These are phyloP conservation scores for Eolophus roseicapilla DNA, from an alignment of 2,113 vertebrate genomes.

Conservation along the genomic window DNA sequence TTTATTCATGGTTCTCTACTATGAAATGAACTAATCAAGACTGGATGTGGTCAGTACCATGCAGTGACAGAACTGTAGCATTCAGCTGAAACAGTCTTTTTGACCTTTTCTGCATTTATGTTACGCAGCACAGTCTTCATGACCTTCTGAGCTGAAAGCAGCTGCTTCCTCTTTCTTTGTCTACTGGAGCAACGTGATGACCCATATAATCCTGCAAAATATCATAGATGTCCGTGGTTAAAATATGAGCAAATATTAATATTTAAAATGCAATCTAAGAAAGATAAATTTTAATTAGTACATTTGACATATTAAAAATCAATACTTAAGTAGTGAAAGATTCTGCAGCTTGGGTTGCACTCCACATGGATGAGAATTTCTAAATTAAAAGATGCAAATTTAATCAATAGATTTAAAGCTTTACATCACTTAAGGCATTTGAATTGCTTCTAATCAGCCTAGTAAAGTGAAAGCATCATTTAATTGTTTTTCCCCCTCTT, in stretches of 20 bases:
- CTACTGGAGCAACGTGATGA: background rate
- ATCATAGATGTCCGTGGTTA: background rate
- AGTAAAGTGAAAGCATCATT: constrained; percentile 26
- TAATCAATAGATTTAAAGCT: constrained; percentile 66
- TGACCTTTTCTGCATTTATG: background rate
- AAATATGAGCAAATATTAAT: background rate
- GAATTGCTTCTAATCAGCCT: constrained; percentile 59
- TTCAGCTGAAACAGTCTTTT: background rate
- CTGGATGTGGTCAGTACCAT: background rate
- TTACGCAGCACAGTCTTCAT: background rate
- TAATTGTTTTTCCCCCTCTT: background rate
- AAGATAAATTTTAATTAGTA: constrained; percentile 35
- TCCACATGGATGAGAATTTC: constrained; percentile 40
- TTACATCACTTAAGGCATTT: constrained; percentile 50
- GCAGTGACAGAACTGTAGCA: background rate
- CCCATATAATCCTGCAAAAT: background rate
- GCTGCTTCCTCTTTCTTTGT: background rate
- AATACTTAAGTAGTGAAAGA: constrained; percentile 20
- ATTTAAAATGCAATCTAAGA: background rate
- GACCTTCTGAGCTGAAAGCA: background rate
- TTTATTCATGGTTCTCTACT: background rate
- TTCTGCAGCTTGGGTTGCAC: constrained; percentile 49
- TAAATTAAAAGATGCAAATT: constrained; percentile 70
- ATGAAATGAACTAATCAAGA: background rate
- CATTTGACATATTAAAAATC: constrained; percentile 45